Conservation (phyloP, 2,113 vertebrate species). For the Ceratotherium simum region DNA sequence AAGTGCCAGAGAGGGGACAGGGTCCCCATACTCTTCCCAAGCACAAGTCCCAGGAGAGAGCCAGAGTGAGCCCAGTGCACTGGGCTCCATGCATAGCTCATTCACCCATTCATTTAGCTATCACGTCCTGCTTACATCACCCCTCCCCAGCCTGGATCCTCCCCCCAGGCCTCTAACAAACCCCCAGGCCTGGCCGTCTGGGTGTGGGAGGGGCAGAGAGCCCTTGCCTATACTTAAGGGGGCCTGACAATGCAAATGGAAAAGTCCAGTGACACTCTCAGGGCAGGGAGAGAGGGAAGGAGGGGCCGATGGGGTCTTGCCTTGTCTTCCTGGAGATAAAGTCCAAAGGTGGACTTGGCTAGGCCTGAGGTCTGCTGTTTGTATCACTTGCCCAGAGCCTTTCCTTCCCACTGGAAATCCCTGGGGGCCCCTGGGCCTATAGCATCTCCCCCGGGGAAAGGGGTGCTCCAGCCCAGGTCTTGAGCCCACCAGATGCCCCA, state of each 20-base stretch:
- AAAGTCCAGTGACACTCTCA: not conserved
- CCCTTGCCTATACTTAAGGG: too few relatives aligned
- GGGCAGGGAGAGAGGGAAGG: not conserved
- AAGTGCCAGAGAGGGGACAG: not conserved
- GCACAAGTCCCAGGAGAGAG: not conserved
- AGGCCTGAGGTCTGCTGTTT: too few relatives aligned
- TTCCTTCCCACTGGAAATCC: accelerated
- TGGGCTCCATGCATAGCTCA: not conserved
- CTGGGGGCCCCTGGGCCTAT: not conserved
- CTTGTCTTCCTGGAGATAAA: not conserved
- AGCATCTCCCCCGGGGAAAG: not conserved
- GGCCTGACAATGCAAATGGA: not conserved
- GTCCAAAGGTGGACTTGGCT: not conserved
- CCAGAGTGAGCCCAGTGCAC: accelerated
- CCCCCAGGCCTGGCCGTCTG: not conserved
- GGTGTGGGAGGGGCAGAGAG: not conserved
- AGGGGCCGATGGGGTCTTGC: accelerated
- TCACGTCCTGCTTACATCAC: not conserved
- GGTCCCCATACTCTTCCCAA: not conserved
- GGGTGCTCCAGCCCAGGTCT: not conserved
- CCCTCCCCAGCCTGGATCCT: not conserved
- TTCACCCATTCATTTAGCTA: not conserved
- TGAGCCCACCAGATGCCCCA: not conserved
- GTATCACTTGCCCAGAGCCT: not conserved
- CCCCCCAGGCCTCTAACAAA: not conserved